Conservation (phyloP, 2,797 vertebrate genomes). For the Miichthys miiuy region DNA sequence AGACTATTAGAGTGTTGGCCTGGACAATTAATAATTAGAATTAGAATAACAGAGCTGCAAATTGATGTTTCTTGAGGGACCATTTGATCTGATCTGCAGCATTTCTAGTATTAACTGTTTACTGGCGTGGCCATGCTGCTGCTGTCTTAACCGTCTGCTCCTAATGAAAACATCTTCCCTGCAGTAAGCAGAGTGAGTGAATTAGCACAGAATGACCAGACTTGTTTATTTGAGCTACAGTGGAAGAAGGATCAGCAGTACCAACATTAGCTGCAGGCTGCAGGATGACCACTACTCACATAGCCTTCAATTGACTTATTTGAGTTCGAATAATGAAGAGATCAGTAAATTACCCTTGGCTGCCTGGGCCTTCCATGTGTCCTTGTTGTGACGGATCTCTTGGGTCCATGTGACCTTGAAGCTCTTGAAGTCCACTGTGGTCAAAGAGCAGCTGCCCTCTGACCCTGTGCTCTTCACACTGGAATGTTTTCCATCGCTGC, state of each 20-base stretch:
- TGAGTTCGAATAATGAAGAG: neutral
- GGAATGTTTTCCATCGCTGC: constrained; percentile 87
- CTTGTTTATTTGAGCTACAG: neutral
- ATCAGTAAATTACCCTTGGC: constrained; percentile 85
- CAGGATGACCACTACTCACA: neutral
- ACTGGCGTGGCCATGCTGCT: too few species aligned
- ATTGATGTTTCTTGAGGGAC: neutral
- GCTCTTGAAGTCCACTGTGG: constrained; percentile 89
- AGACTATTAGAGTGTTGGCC: too few species aligned
- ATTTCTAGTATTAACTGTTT: neutral
- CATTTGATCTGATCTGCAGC: neutral
- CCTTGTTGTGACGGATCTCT: constrained; percentile 91
- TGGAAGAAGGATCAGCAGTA: neutral
- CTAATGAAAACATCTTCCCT: neutral
- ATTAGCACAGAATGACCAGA: too few species aligned
- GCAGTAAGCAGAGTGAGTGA: neutral
- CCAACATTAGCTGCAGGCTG: neutral
- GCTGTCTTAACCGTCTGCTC: neutral
- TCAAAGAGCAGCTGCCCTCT: constrained; percentile 89
- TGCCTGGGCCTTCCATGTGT: constrained; percentile 92
- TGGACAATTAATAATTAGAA: too few species aligned
- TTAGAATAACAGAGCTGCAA: too few species aligned
- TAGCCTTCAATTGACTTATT: neutral
- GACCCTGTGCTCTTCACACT: constrained; percentile 89
- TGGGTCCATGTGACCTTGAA: constrained; percentile 93